Percentiles rank a stretch among this genome's conserved stretches.
Evolutionary conservation across 2,797 vertebrate genomes (phyloP).

Genomic region (Heliangelus exortis): DNA sequence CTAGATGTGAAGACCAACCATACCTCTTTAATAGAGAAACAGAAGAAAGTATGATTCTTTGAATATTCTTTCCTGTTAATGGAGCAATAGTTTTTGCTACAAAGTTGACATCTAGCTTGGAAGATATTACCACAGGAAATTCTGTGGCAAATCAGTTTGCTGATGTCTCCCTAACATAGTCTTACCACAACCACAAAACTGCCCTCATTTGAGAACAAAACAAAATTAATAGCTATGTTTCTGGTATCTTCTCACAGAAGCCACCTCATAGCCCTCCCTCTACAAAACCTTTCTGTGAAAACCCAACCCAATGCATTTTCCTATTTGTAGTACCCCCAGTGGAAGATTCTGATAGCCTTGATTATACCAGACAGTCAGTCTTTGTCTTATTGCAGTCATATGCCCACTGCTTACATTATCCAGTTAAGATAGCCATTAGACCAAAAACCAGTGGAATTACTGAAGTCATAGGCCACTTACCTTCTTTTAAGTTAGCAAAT

Average conservation of each 20-base stretch:
- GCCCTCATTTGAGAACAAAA: not conserved
- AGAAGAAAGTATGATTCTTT: not conserved
- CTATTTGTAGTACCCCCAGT: not conserved
- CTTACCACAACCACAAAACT: not conserved
- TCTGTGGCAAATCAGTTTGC: not conserved
- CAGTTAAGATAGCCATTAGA: not conserved
- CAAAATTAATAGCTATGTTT: not conserved
- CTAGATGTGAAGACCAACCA: not conserved
- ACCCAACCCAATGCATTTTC: not conserved
- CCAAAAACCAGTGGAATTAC: not conserved
- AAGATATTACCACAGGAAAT: not conserved
- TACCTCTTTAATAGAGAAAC: not conserved
- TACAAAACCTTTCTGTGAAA: not conserved
- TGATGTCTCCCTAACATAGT: rapidly evolving
- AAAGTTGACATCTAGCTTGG: not conserved
- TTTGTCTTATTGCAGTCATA: not conserved
- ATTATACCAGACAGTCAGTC: rapidly evolving
- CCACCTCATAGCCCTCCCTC: rapidly evolving
- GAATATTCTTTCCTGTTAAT: not conserved
- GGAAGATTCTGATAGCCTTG: not conserved
- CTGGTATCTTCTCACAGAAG: not conserved
- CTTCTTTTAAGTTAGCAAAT: not conserved
- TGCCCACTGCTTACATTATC: too few relatives aligned
- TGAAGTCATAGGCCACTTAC: rapidly evolving
- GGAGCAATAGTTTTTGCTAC: not conserved